Base-by-base conservation (phyloP, 2,888 invertebrate species). In the Cheilosia impressa region DNA sequence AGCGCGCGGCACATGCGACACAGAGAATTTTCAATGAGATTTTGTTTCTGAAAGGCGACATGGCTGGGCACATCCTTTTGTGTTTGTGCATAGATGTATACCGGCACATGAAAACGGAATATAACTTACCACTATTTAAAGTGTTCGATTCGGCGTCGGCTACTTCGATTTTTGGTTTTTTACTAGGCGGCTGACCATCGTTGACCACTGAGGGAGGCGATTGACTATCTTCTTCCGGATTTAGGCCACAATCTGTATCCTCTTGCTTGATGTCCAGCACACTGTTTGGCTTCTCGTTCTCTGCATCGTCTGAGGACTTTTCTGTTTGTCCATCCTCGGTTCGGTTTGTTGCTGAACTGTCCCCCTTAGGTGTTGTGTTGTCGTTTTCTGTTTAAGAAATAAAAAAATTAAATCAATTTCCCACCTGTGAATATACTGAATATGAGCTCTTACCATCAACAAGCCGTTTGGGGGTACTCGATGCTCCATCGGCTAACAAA, bases 61-160 rank as follows among this genome's bases (percentile, higher is more conserved):
- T 31, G 5, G 34, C 7, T 19, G 50, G 19, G 27, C 27, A 31
- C 9, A 31, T 31, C 43, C 5, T 27, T 57, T 17, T 60, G 7
- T 43, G 34, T 58, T 50, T 57, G 47, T 60, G 63, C 68, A 10
- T 19, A 53, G 19, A n/a, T 13, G 2, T 19, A 38, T n/a, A 31
- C 9, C 2, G 31, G 47, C 22, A 53, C 31, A 2, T 19, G 15
- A 60, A 31, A 34, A 22, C 60, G 31, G 34, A 52, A 38, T 38
- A 38, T 13, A 15, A 50, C 96, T 96, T 92, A 97, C 97, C 97
- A 93, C 97, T 97, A 93, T 97, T 96, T 93, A 96, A 96, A 78
- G 97, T 97, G 91, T 97, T 97, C 41, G 97, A 96, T 92, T 97
- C 97, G 60, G 97, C 97, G 91, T 97, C 97, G 84, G 95, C 96